Percentiles rank a stretch among this genome's conserved stretches.
Conservation (phyloP, 2,797 vertebrate species). For the Scleropages formosus region DNA sequence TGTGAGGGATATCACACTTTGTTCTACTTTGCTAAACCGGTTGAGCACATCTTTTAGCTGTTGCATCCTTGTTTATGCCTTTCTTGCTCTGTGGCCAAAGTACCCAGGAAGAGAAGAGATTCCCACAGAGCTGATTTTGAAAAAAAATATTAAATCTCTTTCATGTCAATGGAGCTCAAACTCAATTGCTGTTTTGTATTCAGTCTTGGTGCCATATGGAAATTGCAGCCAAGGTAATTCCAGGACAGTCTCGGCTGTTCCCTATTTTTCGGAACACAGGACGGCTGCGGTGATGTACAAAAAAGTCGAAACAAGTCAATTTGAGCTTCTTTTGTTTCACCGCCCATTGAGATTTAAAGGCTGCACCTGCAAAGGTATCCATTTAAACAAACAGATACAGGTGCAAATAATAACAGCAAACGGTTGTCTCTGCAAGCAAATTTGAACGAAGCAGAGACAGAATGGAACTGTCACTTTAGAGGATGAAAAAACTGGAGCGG, state of each 20-base stretch:
- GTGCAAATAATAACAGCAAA: conserved; percentile 27
- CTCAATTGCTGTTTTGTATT: not conserved
- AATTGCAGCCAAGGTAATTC: conserved; percentile 33
- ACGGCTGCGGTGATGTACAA: conserved; percentile 14
- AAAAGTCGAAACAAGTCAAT: conserved; percentile 37
- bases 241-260: conserved; percentile 31
- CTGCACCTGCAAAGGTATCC: conserved; percentile 30
- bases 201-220: conserved; percentile 9
- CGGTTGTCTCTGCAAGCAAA: conserved; percentile 23
- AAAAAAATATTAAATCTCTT: not conserved
- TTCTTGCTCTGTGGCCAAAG: not conserved
- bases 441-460: conserved; percentile 4
- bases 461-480: conserved; percentile 9
- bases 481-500: conserved; percentile 2
- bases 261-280: conserved; percentile 29
- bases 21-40: not conserved
- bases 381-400: conserved; percentile 34
- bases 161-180: conserved; percentile 15
- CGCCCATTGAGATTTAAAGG: conserved; percentile 19
- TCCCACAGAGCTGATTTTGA: too few relatives aligned
- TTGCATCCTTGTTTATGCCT: not conserved
- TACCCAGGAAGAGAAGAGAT: too few relatives aligned
- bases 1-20: not conserved
- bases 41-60: not conserved
- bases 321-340: conserved; percentile 31